Percentiles rank a stretch among this genome's conserved stretches.
These are phyloP conservation scores for Nymphalis polychloros DNA, from an alignment of 2,888 invertebrate species.

Conservation along the genomic window DNA sequence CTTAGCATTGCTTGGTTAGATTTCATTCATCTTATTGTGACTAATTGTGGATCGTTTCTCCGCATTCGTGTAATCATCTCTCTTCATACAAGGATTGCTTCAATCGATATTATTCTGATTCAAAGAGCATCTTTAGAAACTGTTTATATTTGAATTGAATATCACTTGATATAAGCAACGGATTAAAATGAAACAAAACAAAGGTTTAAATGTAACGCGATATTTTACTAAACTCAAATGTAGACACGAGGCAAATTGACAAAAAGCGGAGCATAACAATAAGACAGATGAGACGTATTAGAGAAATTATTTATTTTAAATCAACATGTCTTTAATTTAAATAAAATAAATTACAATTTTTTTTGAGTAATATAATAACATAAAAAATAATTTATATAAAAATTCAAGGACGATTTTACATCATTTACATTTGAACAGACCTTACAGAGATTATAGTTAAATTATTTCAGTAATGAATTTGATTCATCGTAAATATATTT, in stretches of 20 bases:
- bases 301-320: not conserved
- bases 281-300: not conserved
- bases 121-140: slow-evolving; percentile 1
- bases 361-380: too few species aligned
- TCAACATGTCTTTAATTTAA: not conserved
- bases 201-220: not conserved
- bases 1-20: slow-evolving; percentile 28
- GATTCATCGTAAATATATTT: too few species aligned
- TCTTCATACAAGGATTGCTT: slow-evolving; percentile 21
- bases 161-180: slow-evolving; percentile 4
- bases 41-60: slow-evolving; percentile 36
- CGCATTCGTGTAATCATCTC: slow-evolving; percentile 23
- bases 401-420: not conserved
- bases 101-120: slow-evolving; percentile 19
- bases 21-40: slow-evolving; percentile 39
- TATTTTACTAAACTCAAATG: not conserved
- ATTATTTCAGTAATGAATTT: not conserved
- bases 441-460: not conserved
- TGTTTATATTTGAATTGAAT: slow-evolving; percentile 2
- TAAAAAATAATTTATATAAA: too few species aligned
- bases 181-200: not conserved
- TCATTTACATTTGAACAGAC: too few species aligned
- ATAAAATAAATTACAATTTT: not conserved
- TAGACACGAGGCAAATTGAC: not conserved
- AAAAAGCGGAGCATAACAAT: not conserved